Conservation (phyloP, 1,140 invertebrate genomes). For the Hylyphantes graminicola region DNA sequence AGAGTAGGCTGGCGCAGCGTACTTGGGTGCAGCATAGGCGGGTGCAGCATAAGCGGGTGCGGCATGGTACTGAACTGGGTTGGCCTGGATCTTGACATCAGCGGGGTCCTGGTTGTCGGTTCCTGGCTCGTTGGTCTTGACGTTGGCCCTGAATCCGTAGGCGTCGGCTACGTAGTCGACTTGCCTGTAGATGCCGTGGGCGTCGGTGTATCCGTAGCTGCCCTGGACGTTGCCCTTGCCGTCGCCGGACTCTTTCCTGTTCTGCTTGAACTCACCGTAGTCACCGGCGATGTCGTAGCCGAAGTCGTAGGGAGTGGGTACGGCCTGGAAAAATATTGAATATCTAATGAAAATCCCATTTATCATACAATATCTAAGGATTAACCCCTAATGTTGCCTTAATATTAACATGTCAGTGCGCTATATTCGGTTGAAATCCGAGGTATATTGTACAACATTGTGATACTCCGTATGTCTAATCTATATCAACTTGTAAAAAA, state of each 20-base stretch:
- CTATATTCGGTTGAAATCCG: too few relatives aligned
- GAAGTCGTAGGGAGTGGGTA: conserved; percentile 62
- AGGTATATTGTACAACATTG: too few relatives aligned
- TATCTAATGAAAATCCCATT: too few relatives aligned
- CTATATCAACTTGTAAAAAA: too few relatives aligned
- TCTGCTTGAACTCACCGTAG: conserved; percentile 62
- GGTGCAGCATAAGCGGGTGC: not conserved
- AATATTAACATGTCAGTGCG: too few relatives aligned
- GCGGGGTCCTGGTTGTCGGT: conserved; percentile 62
- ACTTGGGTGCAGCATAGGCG: too few relatives aligned
- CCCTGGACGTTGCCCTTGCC: conserved; percentile 63
- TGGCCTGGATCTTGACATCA: conserved; percentile 57
- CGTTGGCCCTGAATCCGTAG: conserved; percentile 62
- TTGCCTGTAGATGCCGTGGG: conserved; percentile 61
- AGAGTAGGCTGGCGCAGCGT: not conserved
- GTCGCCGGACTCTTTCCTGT: conserved; percentile 61
- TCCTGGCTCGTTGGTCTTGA: conserved; percentile 64
- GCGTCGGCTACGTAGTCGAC: conserved; percentile 64
- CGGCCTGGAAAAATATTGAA: conserved; percentile 13
- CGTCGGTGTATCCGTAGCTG: conserved; percentile 62
- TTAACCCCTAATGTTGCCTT: too few relatives aligned
- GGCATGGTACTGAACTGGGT: conserved; percentile 26
- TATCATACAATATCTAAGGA: too few relatives aligned
- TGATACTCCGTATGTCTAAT: too few relatives aligned
- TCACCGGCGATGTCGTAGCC: conserved; percentile 63